Conservation (phyloP, 1,140 invertebrate genomes). For the Maniola jurtina region DNA sequence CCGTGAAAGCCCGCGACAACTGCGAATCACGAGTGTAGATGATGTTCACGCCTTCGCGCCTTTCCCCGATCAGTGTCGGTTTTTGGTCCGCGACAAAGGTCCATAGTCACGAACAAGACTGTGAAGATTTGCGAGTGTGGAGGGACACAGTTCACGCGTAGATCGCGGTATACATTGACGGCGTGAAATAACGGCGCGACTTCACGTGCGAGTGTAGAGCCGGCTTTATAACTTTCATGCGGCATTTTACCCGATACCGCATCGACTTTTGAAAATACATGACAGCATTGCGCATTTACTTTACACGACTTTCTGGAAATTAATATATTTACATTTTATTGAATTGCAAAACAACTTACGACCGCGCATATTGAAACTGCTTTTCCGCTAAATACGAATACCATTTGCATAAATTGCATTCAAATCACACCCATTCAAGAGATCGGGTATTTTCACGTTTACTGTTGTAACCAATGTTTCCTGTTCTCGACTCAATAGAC, state of each 20-base stretch:
- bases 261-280: constrained; percentile 15
- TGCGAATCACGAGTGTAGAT: too few species aligned
- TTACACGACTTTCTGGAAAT: constrained; percentile 35
- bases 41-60: too few species aligned
- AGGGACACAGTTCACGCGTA: too few species aligned
- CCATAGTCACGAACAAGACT: too few species aligned
- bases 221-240: not conserved
- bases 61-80: too few species aligned
- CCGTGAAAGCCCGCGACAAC: too few species aligned
- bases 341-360: constrained; percentile 38
- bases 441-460: constrained; percentile 20
- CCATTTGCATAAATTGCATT: constrained; percentile 36
- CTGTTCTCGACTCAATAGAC: not conserved
- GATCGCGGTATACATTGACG: too few species aligned
- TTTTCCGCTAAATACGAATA: constrained; percentile 36
- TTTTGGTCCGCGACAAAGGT: too few species aligned
- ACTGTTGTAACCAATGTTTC: not conserved
- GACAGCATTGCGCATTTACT: constrained; percentile 30
- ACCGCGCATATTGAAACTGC: constrained; percentile 34
- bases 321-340: constrained; percentile 31
- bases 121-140: too few species aligned
- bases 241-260: not conserved
- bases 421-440: constrained; percentile 27
- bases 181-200: too few species aligned
- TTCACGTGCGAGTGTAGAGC: too few species aligned